Base-by-base conservation (phyloP, 2,797 vertebrate genomes). In the Ispidina lecontei region DNA sequence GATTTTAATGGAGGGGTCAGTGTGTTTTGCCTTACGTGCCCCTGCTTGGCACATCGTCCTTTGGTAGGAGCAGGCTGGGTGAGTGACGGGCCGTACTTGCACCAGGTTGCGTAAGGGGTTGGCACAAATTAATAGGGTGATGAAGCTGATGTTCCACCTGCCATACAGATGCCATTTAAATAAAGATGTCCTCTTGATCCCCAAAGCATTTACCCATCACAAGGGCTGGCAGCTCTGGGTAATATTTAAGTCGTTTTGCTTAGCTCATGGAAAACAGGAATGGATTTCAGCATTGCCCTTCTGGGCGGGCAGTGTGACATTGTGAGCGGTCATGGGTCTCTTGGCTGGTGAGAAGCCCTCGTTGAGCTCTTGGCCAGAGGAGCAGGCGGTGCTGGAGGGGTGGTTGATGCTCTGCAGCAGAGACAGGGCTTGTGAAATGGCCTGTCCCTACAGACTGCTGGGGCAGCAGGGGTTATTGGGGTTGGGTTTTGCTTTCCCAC, bases 211-310 rank as follows among this genome's bases (percentile, higher is more conserved):
- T 93, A 67, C 63, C 55, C 56, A 77, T 87, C 89, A 64, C 56
- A 87, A 72, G 93, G 78, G 37, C 64, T 91, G 92, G 92, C 75
- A 60, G 47, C 2, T 5, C 72, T 44, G 82, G 81, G 25, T 84
- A 74, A 60, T 87, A 64, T 47, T 83, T 92, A 86, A 85, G 87
- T 90, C 73, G 91, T 92, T 95, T 78, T 4, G 37, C 56, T 76
- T 92, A 91, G 93, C 85, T 84, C 86, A 55, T 89, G 95, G 97
- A 95, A 96, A 96, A 92, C 59, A 56, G 76, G 75, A 67, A 91
- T 95, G 64, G 59, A 85, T 97, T 97, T 95, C 96, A 91, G 94
- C 41, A 5, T 94, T 47, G 78, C 70, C 81, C 82, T 96, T 93
- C 62, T 87, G 65, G 86, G 71, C 94, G 90, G 60, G 69, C 89